phyloP scores from a whole-genome alignment of 1,140 invertebrate genomes.

The Cryptotermes secundus region DNA sequence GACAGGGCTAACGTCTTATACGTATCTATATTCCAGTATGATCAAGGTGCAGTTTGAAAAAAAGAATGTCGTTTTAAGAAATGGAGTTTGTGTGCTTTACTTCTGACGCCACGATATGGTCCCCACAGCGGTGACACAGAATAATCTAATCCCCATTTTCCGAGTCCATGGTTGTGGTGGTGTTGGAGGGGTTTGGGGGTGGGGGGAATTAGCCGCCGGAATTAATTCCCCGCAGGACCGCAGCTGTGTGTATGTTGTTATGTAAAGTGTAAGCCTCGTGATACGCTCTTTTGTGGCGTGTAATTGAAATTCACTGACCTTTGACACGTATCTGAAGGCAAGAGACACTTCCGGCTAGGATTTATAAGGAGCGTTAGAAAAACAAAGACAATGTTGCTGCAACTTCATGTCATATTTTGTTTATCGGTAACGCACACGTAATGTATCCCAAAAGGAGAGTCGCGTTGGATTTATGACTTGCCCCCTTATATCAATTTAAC shows the following conservation, averaged over 20 bases:
- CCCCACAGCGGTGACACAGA: slow-evolving; percentile 5
- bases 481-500: too few species aligned
- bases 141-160: slow-evolving; percentile 17
- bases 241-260: slow-evolving; percentile 12
- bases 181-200: too few species aligned
- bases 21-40: too few species aligned
- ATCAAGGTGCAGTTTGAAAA: too few species aligned
- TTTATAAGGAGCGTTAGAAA: neutral
- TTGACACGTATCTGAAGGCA: neutral
- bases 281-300: neutral
- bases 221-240: slow-evolving; percentile 13
- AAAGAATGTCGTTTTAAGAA: neutral
- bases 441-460: too few species aligned
- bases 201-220: neutral
- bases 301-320: slow-evolving; percentile 6
- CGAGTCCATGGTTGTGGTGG: neutral
- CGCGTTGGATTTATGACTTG: too few species aligned
- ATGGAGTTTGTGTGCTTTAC: neutral
- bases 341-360: neutral
- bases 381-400: neutral
- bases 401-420: too few species aligned
- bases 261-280: slow-evolving; percentile 1
- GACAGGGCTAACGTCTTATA: too few species aligned
- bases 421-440: too few species aligned
- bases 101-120: neutral